Percentiles rank a stretch among this genome's conserved stretches.
phyloP scores from a whole-genome alignment of 2,888 invertebrate genomes.

The Rotaria socialis region DNA sequence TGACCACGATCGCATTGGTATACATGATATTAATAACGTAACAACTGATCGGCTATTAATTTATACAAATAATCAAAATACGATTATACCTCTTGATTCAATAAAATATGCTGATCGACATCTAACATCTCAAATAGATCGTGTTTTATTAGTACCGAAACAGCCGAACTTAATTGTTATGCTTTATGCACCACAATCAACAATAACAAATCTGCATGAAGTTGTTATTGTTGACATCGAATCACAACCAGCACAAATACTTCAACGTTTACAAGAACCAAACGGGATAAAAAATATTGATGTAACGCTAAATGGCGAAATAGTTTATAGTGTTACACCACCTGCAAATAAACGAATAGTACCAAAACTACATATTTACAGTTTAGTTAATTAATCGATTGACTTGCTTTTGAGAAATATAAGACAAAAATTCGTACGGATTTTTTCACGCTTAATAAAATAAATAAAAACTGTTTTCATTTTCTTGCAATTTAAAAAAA shows the following conservation, averaged over 20 bases:
- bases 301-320: background rate
- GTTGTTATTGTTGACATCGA: conserved; percentile 2
- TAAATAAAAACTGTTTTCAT: too few species aligned
- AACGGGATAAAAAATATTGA: background rate
- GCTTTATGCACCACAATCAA: background rate
- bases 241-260: background rate
- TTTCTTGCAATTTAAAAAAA: too few species aligned
- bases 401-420: background rate
- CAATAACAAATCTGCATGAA: background rate
- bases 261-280: background rate
- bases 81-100: background rate
- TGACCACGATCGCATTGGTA: background rate
- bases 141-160: background rate
- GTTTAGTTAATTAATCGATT: background rate
- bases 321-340: background rate
- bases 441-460: background rate
- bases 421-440: background rate
- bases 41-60: background rate
- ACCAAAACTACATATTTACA: background rate
- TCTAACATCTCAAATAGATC: background rate
- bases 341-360: background rate
- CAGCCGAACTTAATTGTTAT: background rate
- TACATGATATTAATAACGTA: background rate
- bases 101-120: background rate
- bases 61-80: background rate